These are phyloP conservation scores for Helostoma temminkii DNA, from an alignment of 2,797 vertebrate species.

Conservation along the genomic window DNA sequence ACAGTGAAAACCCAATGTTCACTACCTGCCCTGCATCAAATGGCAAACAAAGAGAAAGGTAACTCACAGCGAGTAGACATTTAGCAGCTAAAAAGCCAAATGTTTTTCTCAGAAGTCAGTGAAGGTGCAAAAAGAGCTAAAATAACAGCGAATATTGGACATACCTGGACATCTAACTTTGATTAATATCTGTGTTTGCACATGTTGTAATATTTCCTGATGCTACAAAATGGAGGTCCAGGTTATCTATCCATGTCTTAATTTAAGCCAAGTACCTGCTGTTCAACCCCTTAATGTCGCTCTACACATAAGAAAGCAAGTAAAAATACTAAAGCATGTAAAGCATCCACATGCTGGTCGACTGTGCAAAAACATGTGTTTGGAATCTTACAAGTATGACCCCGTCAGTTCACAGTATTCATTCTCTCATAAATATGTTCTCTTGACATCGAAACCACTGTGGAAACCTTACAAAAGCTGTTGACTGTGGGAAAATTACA, in stretches of 20 bases:
- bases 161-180: too few relatives aligned
- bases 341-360: neutral
- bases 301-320: neutral
- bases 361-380: neutral
- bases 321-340: neutral
- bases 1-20: too few relatives aligned
- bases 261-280: too few relatives aligned
- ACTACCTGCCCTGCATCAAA: too few relatives aligned
- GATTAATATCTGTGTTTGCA: too few relatives aligned
- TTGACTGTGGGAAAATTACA: neutral
- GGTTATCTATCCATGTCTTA: too few relatives aligned
- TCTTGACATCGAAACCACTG: neutral
- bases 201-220: too few relatives aligned
- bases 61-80: neutral
- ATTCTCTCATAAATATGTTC: neutral
- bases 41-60: too few relatives aligned
- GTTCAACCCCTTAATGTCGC: neutral
- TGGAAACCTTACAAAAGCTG: neutral
- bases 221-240: too few relatives aligned
- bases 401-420: neutral
- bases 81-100: neutral
- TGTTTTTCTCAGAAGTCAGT: too few relatives aligned
- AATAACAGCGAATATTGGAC: too few relatives aligned
- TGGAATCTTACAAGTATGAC: neutral
- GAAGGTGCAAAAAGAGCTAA: too few relatives aligned